Conservation (phyloP, 2,797 vertebrate genomes). For the Channa striata region DNA sequence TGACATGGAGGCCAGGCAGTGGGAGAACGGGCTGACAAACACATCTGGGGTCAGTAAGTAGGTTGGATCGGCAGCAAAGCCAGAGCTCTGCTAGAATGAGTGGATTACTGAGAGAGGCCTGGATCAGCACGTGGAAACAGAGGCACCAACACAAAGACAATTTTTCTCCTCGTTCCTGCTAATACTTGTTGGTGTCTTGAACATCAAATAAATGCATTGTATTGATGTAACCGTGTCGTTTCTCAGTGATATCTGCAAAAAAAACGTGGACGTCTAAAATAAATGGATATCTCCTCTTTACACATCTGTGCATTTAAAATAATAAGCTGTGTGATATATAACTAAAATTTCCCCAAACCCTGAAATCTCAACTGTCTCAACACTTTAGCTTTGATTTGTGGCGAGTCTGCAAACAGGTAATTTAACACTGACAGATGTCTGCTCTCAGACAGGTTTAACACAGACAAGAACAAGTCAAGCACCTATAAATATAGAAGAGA, state of each 20-base stretch:
- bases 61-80: conserved; percentile 73
- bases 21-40: conserved; percentile 68
- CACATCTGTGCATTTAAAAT: conserved; percentile 47
- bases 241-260: conserved; percentile 19
- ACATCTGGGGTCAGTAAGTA: conserved; percentile 79
- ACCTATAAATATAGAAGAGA: conserved; percentile 66
- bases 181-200: conserved; percentile 55
- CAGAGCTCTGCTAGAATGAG: conserved; percentile 64
- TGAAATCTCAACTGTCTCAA: conserved; percentile 34
- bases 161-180: conserved; percentile 26
- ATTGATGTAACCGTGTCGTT: conserved; percentile 7
- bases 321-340: conserved; percentile 46
- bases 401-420: conserved; percentile 40
- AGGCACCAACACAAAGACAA: conserved; percentile 38
- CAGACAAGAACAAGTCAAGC: conserved; percentile 71
- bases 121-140: conserved; percentile 57
- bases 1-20: conserved; percentile 65
- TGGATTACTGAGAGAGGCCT: conserved; percentile 71
- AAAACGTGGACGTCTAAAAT: conserved; percentile 21
- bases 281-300: conserved; percentile 11
- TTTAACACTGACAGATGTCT: conserved; percentile 69
- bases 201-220: conserved; percentile 14
- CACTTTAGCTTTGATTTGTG: conserved; percentile 35
- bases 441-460: conserved; percentile 55
- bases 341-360: conserved; percentile 18